Conservation (phyloP, 2,888 invertebrate genomes). For the Limnephilus lunatus region DNA sequence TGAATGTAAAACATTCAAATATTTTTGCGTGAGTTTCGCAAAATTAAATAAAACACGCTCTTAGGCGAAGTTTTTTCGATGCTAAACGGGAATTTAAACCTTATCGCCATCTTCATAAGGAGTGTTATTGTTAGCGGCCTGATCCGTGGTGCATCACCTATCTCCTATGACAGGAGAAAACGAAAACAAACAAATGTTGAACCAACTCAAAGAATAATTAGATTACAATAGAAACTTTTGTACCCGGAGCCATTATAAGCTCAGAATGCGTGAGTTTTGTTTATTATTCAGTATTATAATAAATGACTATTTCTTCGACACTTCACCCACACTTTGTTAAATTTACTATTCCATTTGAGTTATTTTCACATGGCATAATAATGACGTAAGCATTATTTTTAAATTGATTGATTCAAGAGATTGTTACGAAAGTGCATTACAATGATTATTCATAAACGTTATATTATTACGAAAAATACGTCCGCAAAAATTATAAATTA, state of each 20-base stretch:
- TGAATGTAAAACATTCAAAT: too few relatives aligned
- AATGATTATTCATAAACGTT: neutral
- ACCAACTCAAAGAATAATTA: too few relatives aligned
- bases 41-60: too few relatives aligned
- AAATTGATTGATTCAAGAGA: neutral
- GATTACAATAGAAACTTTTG: too few relatives aligned
- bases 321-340: neutral
- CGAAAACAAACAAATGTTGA: too few relatives aligned
- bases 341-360: neutral
- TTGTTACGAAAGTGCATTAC: neutral
- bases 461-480: constrained; percentile 2
- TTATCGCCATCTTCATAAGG: too few relatives aligned
- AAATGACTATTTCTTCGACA: neutral
- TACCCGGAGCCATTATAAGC: neutral
- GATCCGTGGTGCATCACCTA: too few relatives aligned
- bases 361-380: neutral
- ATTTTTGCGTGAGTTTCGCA: too few relatives aligned
- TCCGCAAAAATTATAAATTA: neutral
- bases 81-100: too few relatives aligned
- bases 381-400: neutral
- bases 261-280: neutral
- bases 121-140: too few relatives aligned
- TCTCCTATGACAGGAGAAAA: too few relatives aligned
- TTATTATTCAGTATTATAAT: neutral
- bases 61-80: too few relatives aligned